Evolutionary conservation across 2,888 invertebrate genomes (phyloP).

Genomic region (Synanthedon vespiformis): DNA sequence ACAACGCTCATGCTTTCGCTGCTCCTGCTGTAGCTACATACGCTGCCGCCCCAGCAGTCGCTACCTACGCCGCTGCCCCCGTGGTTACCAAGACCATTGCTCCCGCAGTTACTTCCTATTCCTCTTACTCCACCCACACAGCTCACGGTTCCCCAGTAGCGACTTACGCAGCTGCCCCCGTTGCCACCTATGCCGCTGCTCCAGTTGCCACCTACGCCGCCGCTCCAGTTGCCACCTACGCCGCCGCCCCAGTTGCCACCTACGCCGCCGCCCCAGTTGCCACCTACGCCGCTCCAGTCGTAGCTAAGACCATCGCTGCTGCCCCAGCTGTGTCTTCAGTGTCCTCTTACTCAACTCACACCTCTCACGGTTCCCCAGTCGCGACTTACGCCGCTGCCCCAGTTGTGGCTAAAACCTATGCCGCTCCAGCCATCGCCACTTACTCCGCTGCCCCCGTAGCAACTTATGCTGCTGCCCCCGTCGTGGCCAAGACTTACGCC

Average conservation of each 20-base stretch:
- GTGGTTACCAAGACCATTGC: slow-evolving; percentile 13
- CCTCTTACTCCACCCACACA: slow-evolving; percentile 33
- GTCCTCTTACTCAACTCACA: slow-evolving; percentile 30
- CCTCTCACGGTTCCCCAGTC: slow-evolving; percentile 16
- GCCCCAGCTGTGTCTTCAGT: slow-evolving; percentile 40
- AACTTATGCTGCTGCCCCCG: slow-evolving; percentile 8
- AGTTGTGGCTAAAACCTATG: slow-evolving; percentile 21
- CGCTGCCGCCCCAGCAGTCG: slow-evolving; percentile 13
- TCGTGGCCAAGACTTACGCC: slow-evolving; percentile 15
- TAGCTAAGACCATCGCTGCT: slow-evolving; percentile 46
- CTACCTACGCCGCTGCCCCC: slow-evolving; percentile 18
- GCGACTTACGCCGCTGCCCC: slow-evolving; percentile 29
- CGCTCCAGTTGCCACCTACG: slow-evolving; percentile 1
- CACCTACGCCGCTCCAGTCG: slow-evolving; percentile 35
- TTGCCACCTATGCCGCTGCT: slow-evolving; percentile 22
- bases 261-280: slow-evolving; percentile 43
- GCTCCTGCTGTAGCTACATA: slow-evolving; percentile 22
- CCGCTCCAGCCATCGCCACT: slow-evolving; percentile 18
- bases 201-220: slow-evolving; percentile 4
- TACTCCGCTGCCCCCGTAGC: slow-evolving; percentile 11
- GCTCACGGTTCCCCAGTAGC: slow-evolving; percentile 33
- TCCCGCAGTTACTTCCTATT: slow-evolving; percentile 19
- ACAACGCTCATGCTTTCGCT: slow-evolving; percentile 49
- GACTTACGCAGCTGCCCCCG: slow-evolving; percentile 54
- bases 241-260: slow-evolving; percentile 43